Evolutionary conservation across 1,140 invertebrate genomes (phyloP).

Genomic region (Frieseomelitta varia): DNA sequence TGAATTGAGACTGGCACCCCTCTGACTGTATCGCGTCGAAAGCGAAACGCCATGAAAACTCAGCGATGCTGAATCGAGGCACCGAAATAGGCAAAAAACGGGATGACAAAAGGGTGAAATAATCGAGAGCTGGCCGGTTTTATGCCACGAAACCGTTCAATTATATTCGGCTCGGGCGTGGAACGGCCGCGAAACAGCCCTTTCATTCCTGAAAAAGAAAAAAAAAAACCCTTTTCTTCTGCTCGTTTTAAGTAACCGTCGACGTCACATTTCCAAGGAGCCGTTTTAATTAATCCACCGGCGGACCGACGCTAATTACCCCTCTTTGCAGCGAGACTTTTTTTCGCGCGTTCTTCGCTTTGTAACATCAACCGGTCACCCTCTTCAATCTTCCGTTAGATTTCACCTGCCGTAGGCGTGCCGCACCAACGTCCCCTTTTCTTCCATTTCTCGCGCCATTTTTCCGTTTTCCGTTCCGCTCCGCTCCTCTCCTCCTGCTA

Average conservation of each 20-base stretch:
- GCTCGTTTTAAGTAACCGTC: slow-evolving; percentile 34
- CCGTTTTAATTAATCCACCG: slow-evolving; percentile 63
- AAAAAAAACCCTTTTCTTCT: slow-evolving; percentile 34
- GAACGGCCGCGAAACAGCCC: slow-evolving; percentile 23
- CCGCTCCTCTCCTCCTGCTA: neutral
- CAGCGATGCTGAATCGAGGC: neutral
- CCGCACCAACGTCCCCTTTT: neutral
- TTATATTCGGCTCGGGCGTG: slow-evolving; percentile 11
- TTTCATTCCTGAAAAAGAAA: no score
- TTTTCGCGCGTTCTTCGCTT: slow-evolving; percentile 55
- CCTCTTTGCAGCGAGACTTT: slow-evolving; percentile 42
- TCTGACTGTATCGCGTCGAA: neutral
- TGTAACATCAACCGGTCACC: slow-evolving; percentile 58
- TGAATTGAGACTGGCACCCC: no score
- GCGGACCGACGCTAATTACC: slow-evolving; percentile 61
- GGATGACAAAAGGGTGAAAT: neutral
- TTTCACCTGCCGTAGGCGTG: slow-evolving; percentile 45
- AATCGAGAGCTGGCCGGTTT: slow-evolving; percentile 14
- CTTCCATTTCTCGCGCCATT: slow-evolving; percentile 28
- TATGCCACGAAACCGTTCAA: slow-evolving; percentile 1
- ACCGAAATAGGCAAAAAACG: no score
- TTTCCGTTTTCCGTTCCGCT: slow-evolving; percentile 19
- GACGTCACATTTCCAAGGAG: slow-evolving; percentile 39
- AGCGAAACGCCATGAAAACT: neutral
- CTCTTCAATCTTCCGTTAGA: slow-evolving; percentile 56